phyloP scores from a whole-genome alignment of 2,888 invertebrate genomes.

The Dinocampus coccinellae region DNA sequence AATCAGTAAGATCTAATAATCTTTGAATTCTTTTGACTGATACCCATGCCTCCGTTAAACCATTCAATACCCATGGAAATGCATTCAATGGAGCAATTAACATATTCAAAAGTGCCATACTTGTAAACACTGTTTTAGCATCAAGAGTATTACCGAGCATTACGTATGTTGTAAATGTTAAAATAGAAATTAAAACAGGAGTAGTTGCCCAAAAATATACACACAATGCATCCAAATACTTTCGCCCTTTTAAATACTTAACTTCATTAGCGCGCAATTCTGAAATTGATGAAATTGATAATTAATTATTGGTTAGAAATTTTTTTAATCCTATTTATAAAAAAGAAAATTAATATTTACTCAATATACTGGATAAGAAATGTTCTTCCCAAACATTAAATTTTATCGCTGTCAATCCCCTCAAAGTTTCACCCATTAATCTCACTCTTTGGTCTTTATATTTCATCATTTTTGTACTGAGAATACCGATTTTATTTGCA shows the following conservation, averaged over 20 bases:
- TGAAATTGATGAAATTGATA: slow-evolving; percentile 55
- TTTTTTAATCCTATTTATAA: neutral
- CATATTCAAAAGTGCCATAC: slow-evolving; percentile 95
- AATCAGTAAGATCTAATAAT: slow-evolving; percentile 78
- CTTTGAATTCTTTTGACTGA: slow-evolving; percentile 90
- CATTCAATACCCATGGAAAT: slow-evolving; percentile 98
- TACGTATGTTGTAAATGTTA: slow-evolving; percentile 86
- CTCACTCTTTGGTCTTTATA: slow-evolving; percentile 92
- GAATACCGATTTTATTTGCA: slow-evolving; percentile 87
- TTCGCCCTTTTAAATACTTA: slow-evolving; percentile 83
- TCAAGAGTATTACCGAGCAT: slow-evolving; percentile 83
- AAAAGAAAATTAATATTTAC: slow-evolving; percentile 67
- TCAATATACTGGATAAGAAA: slow-evolving; percentile 80
- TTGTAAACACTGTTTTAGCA: slow-evolving; percentile 94
- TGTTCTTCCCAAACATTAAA: slow-evolving; percentile 94
- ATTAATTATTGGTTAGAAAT: slow-evolving; percentile 9
- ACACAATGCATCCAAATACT: slow-evolving; percentile 97
- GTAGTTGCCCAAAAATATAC: slow-evolving; percentile 99
- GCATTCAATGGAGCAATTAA: slow-evolving; percentile 95
- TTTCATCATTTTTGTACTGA: slow-evolving; percentile 90
- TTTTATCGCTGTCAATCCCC: slow-evolving; percentile 91
- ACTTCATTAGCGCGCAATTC: slow-evolving; percentile 80
- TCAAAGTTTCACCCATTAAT: slow-evolving; percentile 87
- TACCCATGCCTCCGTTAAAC: slow-evolving; percentile 95
- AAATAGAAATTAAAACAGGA: slow-evolving; percentile 88